Evolutionary conservation across 1,140 invertebrate species (phyloP).

Genomic region (Heliconius hermathena): DNA sequence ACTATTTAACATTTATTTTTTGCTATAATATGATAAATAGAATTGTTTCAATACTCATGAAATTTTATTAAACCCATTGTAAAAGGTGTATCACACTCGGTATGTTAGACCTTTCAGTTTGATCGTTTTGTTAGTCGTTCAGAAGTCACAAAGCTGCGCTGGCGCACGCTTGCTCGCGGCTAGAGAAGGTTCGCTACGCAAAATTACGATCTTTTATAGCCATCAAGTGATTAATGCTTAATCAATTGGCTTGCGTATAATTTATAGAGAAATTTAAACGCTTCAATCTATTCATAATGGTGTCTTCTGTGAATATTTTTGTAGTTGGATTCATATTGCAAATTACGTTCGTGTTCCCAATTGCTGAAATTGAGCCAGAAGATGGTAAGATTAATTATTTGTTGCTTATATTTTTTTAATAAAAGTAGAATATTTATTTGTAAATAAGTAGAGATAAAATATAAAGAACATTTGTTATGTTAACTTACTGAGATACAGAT

Average conservation of each 20-base stretch:
- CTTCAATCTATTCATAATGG: slow-evolving; percentile 35
- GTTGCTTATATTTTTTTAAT: not conserved
- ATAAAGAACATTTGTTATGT: too few species aligned
- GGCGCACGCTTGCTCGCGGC: slow-evolving; percentile 43
- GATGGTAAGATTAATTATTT: slow-evolving; percentile 61
- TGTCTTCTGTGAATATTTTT: slow-evolving; percentile 50
- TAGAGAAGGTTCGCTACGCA: slow-evolving; percentile 28
- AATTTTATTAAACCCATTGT: slow-evolving; percentile 11
- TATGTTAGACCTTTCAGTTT: slow-evolving; percentile 39
- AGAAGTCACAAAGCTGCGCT: slow-evolving; percentile 48
- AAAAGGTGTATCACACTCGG: slow-evolving; percentile 14
- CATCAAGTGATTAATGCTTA: slow-evolving; percentile 25
- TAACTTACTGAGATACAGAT: too few species aligned
- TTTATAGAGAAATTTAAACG: slow-evolving; percentile 24
- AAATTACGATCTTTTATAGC: slow-evolving; percentile 32
- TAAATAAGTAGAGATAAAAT: too few species aligned
- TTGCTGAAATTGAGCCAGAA: slow-evolving; percentile 66
- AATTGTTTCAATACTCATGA: not conserved
- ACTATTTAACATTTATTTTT: too few species aligned
- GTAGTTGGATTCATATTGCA: slow-evolving; percentile 64
- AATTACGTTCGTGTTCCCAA: slow-evolving; percentile 62
- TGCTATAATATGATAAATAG: too few species aligned
- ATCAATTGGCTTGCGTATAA: slow-evolving; percentile 24
- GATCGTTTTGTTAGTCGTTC: slow-evolving; percentile 54
- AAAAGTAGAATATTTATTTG: not conserved